Evolutionary conservation across 92 coral and sea anemone species (phyloP).

Genomic region (Meandrina meandrites): DNA sequence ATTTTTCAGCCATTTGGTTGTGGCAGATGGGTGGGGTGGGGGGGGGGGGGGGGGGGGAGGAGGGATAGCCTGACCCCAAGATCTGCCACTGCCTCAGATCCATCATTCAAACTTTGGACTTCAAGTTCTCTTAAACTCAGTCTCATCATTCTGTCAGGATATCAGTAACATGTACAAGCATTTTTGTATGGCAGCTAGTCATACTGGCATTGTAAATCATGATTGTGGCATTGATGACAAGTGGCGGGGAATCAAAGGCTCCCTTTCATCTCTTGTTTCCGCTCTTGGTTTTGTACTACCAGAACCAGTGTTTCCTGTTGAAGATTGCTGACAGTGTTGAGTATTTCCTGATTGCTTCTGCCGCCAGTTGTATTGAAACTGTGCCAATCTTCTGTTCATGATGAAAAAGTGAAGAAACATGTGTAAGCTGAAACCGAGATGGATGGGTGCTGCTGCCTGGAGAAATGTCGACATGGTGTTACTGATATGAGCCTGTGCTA

Average conservation of each 20-base stretch:
- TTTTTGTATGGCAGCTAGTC: background rate
- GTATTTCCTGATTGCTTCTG: constrained; percentile 8
- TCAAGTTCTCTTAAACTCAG: background rate
- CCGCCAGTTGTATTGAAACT: constrained; percentile 42
- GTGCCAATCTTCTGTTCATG: constrained; percentile 65
- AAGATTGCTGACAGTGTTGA: constrained; percentile 21
- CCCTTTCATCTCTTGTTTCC: constrained; percentile 41
- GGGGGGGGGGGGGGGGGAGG: too few species aligned
- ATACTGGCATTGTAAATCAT: background rate
- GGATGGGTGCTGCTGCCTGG: constrained; percentile 76
- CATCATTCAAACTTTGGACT: too few species aligned
- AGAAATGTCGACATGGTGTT: constrained; percentile 58
- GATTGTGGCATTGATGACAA: background rate
- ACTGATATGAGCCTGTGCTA: constrained; percentile 48
- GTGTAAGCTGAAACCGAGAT: constrained; percentile 82
- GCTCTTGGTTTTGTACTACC: background rate
- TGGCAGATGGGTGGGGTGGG: too few species aligned
- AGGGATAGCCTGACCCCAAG: too few species aligned
- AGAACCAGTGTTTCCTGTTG: constrained; percentile 10
- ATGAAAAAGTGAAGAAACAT: constrained; percentile 85
- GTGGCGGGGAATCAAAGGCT: constrained; percentile 35
- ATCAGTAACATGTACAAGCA: background rate
- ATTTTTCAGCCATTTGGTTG: too few species aligned
- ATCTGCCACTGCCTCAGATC: too few species aligned
- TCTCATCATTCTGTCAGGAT: background rate